A percentile compares a stretch with the other conserved stretches of the same genome.
These are phyloP conservation scores for Lophochroa leadbeateri DNA, from an alignment of 2,113 vertebrate genomes.

Conservation along the genomic window DNA sequence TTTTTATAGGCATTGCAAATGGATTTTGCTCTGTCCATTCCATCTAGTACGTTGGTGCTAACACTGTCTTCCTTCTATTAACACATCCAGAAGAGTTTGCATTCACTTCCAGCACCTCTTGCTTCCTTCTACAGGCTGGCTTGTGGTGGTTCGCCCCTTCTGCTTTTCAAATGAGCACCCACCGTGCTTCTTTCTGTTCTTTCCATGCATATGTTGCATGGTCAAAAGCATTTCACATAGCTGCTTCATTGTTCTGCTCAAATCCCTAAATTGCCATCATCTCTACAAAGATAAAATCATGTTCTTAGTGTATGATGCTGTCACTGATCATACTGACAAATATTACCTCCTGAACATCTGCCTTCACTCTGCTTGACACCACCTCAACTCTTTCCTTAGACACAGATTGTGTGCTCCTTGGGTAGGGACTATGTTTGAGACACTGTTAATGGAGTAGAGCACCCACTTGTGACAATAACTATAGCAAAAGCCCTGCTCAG, in stretches of 20 bases:
- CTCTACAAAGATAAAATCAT: neutral
- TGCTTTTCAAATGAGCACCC: neutral
- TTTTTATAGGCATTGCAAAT: neutral
- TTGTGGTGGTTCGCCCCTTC: neutral
- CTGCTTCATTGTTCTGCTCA: neutral
- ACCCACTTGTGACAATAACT: neutral
- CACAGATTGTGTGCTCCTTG: neutral
- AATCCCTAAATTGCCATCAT: neutral
- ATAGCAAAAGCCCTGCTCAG: neutral
- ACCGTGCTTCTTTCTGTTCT: neutral
- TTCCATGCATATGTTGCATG: neutral
- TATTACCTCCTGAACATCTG: neutral
- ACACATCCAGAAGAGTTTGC: neutral
- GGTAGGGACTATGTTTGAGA: neutral
- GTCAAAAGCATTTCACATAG: neutral
- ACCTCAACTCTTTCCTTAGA: neutral
- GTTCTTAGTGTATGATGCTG: neutral
- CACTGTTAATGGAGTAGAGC: neutral
- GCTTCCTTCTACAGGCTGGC: neutral
- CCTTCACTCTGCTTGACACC: neutral
- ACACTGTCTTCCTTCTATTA: neutral
- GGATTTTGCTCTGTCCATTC: neutral
- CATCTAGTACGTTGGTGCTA: neutral
- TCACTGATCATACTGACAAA: neutral
- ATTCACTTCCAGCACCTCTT: neutral